Evolutionary conservation across 2,888 invertebrate genomes (phyloP), one percentile per base, ranked within the genome.

Genomic region (Volucella bombylans): DNA sequence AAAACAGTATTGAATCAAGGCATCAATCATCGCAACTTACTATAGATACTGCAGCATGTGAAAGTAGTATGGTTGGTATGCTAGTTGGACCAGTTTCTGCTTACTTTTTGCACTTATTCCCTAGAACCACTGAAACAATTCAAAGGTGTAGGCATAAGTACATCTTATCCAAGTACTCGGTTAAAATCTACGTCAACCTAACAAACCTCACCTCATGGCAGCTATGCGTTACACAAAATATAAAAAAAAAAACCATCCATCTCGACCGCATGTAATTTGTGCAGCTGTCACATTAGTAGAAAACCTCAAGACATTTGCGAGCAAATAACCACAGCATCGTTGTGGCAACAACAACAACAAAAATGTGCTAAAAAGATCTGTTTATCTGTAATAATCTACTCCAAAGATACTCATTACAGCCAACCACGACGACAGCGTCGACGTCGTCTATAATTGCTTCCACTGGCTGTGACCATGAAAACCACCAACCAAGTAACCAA

Each of bases 401-500:
- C 12, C 45, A 39, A 31, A 80, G 76, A 85, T 76, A 85, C 81
- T 72, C 62, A 68, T 77, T 76, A 68, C 71, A 77, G 55, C 43
- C 80, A 45, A 52, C 55, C 39, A 59, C 64, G 55, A 72, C 67
- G 61, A 80, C 83, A 43, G 71, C 61, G 23, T 45, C 49, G 45
- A 12, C 67, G 38, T 52, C 65, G 15, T 62, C 79, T 85, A 81
- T 85, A 85, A 85, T 85, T 85, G 76, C 81, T 85, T 85, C 76
- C 81, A 85, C 77, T 81, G 85, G 76, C 71, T 85, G 68, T 85
- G 85, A 81, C 85, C 85, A 85, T 85, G 85, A 85, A 85, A 85
- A 85, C 85, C 85, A 81, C 76, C 77, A 72, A 68, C 69, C 57
- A 59, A 73, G 54, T 61, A 61, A 54, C 54, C 57, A 59, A 73